Percentiles rank a stretch among this genome's conserved stretches.
Evolutionary conservation across 2,113 vertebrate species (phyloP).

Genomic region (Corythoichthys haematopterus): DNA sequence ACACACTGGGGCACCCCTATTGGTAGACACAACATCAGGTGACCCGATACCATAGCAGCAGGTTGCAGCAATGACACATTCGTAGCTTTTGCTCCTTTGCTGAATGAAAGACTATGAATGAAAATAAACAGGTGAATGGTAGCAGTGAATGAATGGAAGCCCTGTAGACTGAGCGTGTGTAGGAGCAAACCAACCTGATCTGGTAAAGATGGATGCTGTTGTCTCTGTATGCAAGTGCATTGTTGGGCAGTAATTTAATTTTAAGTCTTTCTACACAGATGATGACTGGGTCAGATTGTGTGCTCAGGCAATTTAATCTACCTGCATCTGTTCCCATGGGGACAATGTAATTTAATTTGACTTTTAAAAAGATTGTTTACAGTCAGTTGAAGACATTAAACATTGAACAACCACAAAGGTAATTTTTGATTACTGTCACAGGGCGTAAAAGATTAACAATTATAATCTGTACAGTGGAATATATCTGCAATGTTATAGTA

Average conservation of each 20-base stretch:
- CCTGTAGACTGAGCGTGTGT: conserved; percentile 2
- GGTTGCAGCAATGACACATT: conserved; percentile 48
- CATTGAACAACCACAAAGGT: background rate
- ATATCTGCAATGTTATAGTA: too few relatives aligned
- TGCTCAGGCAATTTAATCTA: conserved; percentile 17
- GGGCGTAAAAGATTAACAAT: background rate
- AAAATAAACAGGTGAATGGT: conserved; percentile 46
- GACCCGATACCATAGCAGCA: conserved; percentile 59
- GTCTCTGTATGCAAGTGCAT: background rate
- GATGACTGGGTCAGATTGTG: conserved; percentile 12
- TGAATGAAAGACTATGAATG: conserved; percentile 58
- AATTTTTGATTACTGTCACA: background rate
- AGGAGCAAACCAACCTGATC: conserved; percentile 4
- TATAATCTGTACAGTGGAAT: too few relatives aligned
- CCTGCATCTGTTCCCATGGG: conserved; percentile 27
- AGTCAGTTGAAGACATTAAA: background rate
- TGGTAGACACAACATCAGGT: conserved; percentile 51
- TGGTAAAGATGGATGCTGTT: conserved; percentile 4
- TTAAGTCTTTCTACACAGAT: conserved; percentile 1
- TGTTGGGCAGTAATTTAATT: background rate
- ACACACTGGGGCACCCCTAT: conserved; percentile 46
- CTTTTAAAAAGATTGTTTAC: background rate
- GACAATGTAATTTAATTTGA: conserved; percentile 5
- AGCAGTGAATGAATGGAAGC: conserved; percentile 32
- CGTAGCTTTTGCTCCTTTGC: conserved; percentile 11